Base-by-base conservation (phyloP, 2,888 invertebrate genomes). In the Trissolcus japonicus region DNA sequence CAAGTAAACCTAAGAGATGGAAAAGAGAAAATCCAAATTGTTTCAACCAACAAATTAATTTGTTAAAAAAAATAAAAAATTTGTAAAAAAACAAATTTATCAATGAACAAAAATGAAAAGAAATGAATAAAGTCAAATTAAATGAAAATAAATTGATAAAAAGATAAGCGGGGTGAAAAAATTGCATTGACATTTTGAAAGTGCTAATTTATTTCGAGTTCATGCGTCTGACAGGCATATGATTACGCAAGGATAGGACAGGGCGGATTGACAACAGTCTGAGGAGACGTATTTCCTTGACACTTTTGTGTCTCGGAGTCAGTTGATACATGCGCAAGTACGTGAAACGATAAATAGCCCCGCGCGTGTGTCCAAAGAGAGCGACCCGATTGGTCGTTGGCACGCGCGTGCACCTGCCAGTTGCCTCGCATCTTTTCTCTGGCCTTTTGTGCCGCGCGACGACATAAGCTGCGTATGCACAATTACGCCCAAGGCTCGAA, bases 341-440 rank as follows among this genome's bases (percentile, higher is more conserved):
- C 72, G 78, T 62, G 79, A 79, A 80, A 80, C 79, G 80, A 80
- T 80, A 80, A 79, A 79, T 79, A 78, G 48, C 69, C 78, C 71
- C 68, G 76, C 61, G 80, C 77, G 76, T 78, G 81, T 76, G 80
- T 63, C 69, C 77, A 35, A 60, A 74, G 67, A 75, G 35, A 9
- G 61, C 79, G 65, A 67, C 76, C 80, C 80, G 81, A 87, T 88
- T 88, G 87, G 88, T 81, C 82, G 83, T 78, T 69, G 88, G 87
- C 88, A 88, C 88, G 88, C 87, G 87, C 82, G 83, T 84, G 84
- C 87, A 87, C 87, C 87, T 87, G 87, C 84, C 85, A 86, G 86
- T 86, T 86, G 86, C 84, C 84, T 81, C 82, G 82, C 85, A 81
- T 82, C 80, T 82, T 81, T 79, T 79, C 80, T 74, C 66, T 76